Evolutionary conservation across 2,888 invertebrate species (phyloP).

Genomic region (Protodeltote pygarga): DNA sequence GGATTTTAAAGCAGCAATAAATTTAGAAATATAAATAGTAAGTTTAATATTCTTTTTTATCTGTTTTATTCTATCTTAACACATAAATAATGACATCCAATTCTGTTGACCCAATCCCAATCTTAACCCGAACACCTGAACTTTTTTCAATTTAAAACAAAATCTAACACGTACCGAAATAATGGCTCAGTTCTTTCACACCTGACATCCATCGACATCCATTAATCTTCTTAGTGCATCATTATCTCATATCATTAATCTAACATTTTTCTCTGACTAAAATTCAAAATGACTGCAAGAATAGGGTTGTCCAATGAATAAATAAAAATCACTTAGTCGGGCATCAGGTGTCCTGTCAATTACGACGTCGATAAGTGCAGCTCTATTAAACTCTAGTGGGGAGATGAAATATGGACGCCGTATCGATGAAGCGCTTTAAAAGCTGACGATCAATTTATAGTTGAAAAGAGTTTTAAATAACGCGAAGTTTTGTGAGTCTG

Average conservation of each 20-base stretch:
- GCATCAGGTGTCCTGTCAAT: conserved; percentile 54
- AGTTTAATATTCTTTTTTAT: too few species aligned
- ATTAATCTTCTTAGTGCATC: conserved; percentile 40
- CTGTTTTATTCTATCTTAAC: too few species aligned
- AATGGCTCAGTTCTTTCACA: conserved; percentile 15
- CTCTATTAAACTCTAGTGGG: too few species aligned
- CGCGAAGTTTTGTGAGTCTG: conserved; percentile 17
- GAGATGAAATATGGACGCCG: conserved; percentile 46
- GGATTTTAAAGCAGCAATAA: too few species aligned
- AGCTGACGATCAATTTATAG: conserved; percentile 35
- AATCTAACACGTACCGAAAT: conserved; percentile 1
- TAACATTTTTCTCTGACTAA: conserved; percentile 27
- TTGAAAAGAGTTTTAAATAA: conserved; percentile 29
- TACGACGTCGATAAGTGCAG: conserved; percentile 29
- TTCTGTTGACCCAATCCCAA: background rate
- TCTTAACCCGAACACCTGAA: conserved; percentile 9
- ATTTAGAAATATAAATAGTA: too few species aligned
- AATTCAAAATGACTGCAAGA: conserved; percentile 33
- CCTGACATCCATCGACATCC: conserved; percentile 26
- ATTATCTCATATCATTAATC: conserved; percentile 45
- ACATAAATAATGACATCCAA: conserved; percentile 23
- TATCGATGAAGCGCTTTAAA: conserved; percentile 15
- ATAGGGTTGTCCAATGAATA: conserved; percentile 45
- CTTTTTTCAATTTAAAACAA: conserved; percentile 10
- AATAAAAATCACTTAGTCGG: conserved; percentile 54